Percentiles rank a stretch among this genome's conserved stretches.
Evolutionary conservation across 2,888 invertebrate species (phyloP).

Genomic region (Allygus modestus): DNA sequence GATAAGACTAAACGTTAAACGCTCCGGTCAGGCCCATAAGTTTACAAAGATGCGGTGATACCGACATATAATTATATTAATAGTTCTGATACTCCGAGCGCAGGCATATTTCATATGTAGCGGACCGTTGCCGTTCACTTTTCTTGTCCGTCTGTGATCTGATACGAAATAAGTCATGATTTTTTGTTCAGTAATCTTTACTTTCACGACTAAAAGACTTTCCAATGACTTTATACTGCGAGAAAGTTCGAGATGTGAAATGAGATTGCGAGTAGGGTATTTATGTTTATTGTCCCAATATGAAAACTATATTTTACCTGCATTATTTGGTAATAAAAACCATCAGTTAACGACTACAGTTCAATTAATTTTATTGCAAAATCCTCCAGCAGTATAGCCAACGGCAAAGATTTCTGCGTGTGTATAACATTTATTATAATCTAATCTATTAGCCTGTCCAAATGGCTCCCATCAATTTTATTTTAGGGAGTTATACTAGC

Average conservation of each 20-base stretch:
- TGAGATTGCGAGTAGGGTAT: neutral
- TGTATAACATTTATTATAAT: no score
- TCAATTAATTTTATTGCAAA: no score
- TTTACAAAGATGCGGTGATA: neutral
- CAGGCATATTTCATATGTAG: neutral
- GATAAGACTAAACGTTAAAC: neutral
- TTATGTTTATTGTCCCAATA: neutral
- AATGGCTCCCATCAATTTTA: no score
- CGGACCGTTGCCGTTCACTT: neutral
- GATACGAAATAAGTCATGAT: constrained; percentile 17
- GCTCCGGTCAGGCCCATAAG: neutral
- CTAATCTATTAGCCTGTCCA: no score
- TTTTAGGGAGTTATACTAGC: no score
- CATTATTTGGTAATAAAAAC: no score
- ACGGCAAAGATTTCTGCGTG: no score
- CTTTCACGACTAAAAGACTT: constrained; percentile 30
- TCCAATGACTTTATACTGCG: constrained; percentile 20
- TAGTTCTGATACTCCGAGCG: constrained; percentile 3
- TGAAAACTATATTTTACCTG: no score
- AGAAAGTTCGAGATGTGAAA: neutral
- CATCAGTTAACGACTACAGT: no score
- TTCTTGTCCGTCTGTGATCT: neutral
- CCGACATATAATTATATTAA: constrained; percentile 14
- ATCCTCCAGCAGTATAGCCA: no score
- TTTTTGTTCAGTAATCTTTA: constrained; percentile 6